Conservation (phyloP, 2,888 invertebrate genomes). For the Epinotia ramella region DNA sequence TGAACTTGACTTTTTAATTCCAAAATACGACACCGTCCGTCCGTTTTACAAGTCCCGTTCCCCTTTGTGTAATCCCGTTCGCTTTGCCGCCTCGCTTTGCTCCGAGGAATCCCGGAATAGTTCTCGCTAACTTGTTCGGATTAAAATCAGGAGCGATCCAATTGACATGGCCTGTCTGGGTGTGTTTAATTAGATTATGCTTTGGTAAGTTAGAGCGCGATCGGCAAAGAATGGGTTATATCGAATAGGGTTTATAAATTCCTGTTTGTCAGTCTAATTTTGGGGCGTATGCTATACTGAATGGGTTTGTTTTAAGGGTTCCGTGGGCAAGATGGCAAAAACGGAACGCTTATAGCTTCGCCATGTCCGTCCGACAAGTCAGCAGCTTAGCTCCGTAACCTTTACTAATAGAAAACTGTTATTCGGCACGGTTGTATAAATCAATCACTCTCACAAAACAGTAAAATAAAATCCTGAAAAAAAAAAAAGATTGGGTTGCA, state of each 20-base stretch:
- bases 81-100: constrained; percentile 46
- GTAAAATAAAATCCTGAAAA: too few relatives aligned
- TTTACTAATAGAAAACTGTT: too few relatives aligned
- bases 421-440: too few relatives aligned
- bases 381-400: too few relatives aligned
- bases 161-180: constrained; percentile 14
- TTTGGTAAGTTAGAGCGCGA: not conserved
- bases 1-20: constrained; percentile 11
- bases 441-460: too few relatives aligned
- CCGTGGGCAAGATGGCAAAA: too few relatives aligned
- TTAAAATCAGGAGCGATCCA: constrained; percentile 50
- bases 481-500: too few relatives aligned
- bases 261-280: too few relatives aligned
- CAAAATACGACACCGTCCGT: not conserved
- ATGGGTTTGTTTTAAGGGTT: too few relatives aligned
- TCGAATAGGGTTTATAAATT: not conserved
- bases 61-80: constrained; percentile 22
- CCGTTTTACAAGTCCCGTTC: not conserved
- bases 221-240: not conserved
- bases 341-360: too few relatives aligned
- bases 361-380: too few relatives aligned
- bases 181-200: constrained; percentile 16
- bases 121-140: constrained; percentile 67
- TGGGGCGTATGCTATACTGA: too few relatives aligned
- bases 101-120: constrained; percentile 65